Conservation (phyloP, 2,888 invertebrate species). For the Ferrisia virgata region DNA sequence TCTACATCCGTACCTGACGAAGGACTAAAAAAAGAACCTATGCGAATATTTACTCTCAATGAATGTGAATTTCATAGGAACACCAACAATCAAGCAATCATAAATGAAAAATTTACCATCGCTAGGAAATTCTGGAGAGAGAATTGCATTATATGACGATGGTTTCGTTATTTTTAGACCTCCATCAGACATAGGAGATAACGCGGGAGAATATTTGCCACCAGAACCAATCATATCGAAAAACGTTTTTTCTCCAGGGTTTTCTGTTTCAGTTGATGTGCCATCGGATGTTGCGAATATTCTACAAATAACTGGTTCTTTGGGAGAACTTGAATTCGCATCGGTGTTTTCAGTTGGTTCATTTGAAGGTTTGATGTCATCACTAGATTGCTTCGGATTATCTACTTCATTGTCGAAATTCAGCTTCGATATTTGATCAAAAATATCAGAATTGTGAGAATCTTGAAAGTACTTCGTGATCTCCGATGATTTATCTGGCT, state of each 20-base stretch:
- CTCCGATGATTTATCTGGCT: neutral
- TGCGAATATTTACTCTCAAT: neutral
- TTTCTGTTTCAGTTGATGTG: conserved; percentile 50
- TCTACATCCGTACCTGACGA: conserved; percentile 36
- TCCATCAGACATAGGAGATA: neutral
- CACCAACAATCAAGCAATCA: neutral
- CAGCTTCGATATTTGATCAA: conserved; percentile 50
- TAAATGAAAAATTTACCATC: conserved; percentile 23
- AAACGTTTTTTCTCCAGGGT: conserved; percentile 54
- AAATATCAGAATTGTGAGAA: conserved; percentile 48
- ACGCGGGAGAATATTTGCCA: conserved; percentile 12
- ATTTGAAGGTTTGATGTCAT: neutral
- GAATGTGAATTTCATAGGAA: neutral
- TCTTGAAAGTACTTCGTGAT: conserved; percentile 47
- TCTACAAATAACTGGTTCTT: conserved; percentile 41
- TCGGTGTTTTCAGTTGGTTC: neutral
- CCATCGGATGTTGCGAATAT: conserved; percentile 51
- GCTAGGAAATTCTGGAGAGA: conserved; percentile 36
- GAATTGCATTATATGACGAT: conserved; percentile 19
- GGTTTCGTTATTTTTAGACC: neutral
- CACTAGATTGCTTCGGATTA: neutral
- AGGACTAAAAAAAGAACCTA: conserved; percentile 41
- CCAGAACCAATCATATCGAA: conserved; percentile 55
- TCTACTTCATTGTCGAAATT: neutral
- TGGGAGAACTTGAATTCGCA: neutral